Base-by-base conservation (phyloP, 2,113 vertebrate species). In the Tympanuchus pallidicinctus region DNA sequence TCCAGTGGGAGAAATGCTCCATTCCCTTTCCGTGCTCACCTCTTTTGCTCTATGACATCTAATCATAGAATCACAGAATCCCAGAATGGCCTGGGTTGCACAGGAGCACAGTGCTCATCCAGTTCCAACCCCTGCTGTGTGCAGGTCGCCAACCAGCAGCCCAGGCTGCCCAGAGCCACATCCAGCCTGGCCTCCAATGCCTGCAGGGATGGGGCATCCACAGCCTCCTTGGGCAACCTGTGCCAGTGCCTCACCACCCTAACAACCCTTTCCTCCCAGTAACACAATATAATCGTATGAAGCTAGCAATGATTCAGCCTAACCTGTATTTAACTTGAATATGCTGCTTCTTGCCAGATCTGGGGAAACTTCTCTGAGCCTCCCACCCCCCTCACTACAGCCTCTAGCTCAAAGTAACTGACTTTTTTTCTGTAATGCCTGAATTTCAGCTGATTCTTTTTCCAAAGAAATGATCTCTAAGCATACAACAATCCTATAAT, bases 361-460 rank as follows among this genome's bases (percentile, higher is more conserved):
- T 60, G 80, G n/a, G 57, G 82, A 70, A 88, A 90, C 85, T 48
- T 93, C 79, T 48, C 56, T 0, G 32, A 56, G 52, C 28, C 19
- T 67, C 57, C 50, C 50, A 60, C 86, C 69, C 90, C 72, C 57
- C 82, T 43, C 56, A 75, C 65, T 56, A 72, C 83, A 67, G 60
- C 57, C 73, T 77, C 34, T 22, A 81, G n/a, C 86, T 94, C 85
- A 65, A 45, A 91, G 61, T 43, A 93, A 91, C 90, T 86, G 89
- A 75, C 57, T 32, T 67, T 77, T 90, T 54, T 60, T 50, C 64
- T 67, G 12, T 13, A 88, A 61, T 22, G 69, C 24, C 60, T 75
- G 80, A 59, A 86, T 91, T 88, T 78, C 54, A 61, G 48, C 54
- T 84, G 87, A 64, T 80, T 92, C 91, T 92, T 92, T 89, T 94